Conservation (phyloP, 2,113 vertebrate genomes). For the Martes martes region DNA sequence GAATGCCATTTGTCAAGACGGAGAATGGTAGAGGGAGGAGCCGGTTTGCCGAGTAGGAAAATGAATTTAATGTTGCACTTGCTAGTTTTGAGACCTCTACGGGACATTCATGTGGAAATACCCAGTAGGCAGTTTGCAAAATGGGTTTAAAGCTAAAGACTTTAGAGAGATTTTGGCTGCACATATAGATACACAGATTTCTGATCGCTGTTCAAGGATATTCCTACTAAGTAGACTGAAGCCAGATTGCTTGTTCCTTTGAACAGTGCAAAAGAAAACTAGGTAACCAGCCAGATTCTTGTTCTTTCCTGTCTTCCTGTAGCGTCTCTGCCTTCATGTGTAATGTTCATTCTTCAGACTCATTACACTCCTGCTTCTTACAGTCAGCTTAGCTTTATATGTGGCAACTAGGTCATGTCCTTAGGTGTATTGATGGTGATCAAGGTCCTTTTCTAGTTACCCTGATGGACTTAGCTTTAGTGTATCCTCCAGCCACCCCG, state of each 20-base stretch:
- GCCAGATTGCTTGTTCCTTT: not conserved
- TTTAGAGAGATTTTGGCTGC: not conserved
- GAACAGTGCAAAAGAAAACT: not conserved
- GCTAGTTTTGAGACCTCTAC: not conserved
- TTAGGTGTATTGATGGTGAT: not conserved
- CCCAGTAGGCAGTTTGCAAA: not conserved
- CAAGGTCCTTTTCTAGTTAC: not conserved
- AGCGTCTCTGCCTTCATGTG: not conserved
- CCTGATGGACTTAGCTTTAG: not conserved
- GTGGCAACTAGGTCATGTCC: not conserved
- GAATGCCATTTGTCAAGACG: not conserved
- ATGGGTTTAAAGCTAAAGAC: not conserved
- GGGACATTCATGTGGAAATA: not conserved
- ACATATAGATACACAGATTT: rapidly evolving
- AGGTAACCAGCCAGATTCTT: not conserved
- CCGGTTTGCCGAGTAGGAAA: not conserved
- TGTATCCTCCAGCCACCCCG: not conserved
- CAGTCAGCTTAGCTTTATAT: not conserved
- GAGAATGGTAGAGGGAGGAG: not conserved
- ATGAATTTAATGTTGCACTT: not conserved
- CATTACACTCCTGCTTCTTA: not conserved
- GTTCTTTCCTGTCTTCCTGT: not conserved
- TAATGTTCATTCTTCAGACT: not conserved
- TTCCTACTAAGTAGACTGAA: not conserved
- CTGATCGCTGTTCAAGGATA: not conserved